These are phyloP conservation scores for Bos javanicus DNA, from an alignment of 2,113 vertebrate species.

Conservation along the genomic window DNA sequence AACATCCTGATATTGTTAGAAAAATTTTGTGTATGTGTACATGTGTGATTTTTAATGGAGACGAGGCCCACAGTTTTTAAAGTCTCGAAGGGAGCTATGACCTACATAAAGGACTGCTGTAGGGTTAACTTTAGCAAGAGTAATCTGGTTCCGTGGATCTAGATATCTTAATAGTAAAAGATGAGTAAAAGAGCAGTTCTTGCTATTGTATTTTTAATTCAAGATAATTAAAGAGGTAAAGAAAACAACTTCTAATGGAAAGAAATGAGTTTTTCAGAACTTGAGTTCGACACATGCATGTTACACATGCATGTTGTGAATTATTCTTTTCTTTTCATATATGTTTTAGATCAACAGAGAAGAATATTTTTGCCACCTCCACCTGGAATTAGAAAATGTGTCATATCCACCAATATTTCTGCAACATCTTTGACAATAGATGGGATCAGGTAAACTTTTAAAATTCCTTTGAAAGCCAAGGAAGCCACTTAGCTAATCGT, in stretches of 20 bases:
- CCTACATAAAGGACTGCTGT: background rate
- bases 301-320: background rate
- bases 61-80: background rate
- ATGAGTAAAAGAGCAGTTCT: conserved; percentile 14
- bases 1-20: background rate
- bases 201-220: conserved; percentile 27
- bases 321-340: conserved; percentile 18
- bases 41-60: background rate
- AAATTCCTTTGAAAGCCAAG: background rate
- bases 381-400: conserved; percentile 92
- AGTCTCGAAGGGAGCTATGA: background rate
- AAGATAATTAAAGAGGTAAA: conserved; percentile 19
- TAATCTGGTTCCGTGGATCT: background rate
- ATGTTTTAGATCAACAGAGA: conserved; percentile 91
- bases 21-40: background rate
- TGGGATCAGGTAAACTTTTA: conserved; percentile 89
- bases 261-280: conserved; percentile 20
- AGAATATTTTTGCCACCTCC: conserved; percentile 96
- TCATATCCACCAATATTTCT: conserved; percentile 97
- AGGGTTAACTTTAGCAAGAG: background rate
- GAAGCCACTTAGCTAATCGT: background rate
- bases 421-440: conserved; percentile 96
- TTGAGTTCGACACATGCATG: background rate
- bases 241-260: conserved; percentile 34
- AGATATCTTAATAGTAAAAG: conserved; percentile 20